Conservation (phyloP, 2,113 vertebrate genomes). For the Nesogale talazaci region DNA sequence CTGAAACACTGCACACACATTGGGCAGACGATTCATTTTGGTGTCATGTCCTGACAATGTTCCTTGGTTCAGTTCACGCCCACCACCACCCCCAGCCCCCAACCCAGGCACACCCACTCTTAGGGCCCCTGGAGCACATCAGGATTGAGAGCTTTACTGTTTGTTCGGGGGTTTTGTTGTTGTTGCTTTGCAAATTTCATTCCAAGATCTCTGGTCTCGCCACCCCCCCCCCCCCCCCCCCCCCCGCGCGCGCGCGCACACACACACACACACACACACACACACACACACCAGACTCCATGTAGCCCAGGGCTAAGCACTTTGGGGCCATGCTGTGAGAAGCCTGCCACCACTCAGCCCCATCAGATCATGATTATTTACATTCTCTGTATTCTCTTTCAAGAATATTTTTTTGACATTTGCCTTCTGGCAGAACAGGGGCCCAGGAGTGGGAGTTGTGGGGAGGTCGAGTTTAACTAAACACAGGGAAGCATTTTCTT, state of each 20-base stretch:
- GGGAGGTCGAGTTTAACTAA: slow-evolving; percentile 56
- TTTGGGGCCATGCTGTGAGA: background rate
- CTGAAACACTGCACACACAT: background rate
- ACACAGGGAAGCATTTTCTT: slow-evolving; percentile 48
- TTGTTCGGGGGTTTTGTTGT: too few relatives aligned
- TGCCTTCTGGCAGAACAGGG: slow-evolving; percentile 57
- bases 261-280: too few relatives aligned
- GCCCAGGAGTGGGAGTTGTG: background rate
- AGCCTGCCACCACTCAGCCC: background rate
- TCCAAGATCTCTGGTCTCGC: background rate
- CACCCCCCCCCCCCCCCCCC: too few relatives aligned
- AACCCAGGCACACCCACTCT: too few relatives aligned
- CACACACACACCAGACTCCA: too few relatives aligned
- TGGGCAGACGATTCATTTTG: background rate
- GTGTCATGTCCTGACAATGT: background rate
- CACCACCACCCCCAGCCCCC: background rate
- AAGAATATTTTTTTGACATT: slow-evolving; percentile 66
- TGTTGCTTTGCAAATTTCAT: background rate
- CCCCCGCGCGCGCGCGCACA: too few relatives aligned
- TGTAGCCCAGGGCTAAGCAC: background rate
- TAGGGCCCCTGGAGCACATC: background rate
- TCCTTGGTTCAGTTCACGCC: background rate
- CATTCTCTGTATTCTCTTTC: background rate
- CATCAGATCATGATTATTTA: background rate
- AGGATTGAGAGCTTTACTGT: background rate